A percentile compares a stretch with the other conserved stretches of the same genome.
These are phyloP conservation scores for Catocala nupta DNA, from an alignment of 2,888 invertebrate genomes.

Conservation along the genomic window DNA sequence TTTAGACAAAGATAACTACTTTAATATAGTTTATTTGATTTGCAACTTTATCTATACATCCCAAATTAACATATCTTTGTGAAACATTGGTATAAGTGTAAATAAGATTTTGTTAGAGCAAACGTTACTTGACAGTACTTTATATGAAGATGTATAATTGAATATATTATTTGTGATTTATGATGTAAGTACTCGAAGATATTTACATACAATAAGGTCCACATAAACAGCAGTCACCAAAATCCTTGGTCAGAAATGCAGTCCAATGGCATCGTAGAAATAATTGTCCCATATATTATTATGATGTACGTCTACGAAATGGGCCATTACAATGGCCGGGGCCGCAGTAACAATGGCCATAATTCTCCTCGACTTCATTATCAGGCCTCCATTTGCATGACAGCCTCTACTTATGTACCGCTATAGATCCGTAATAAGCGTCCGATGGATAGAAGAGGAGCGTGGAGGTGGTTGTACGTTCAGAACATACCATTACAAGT, in stretches of 20 bases:
- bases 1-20: too few species aligned
- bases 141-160: too few species aligned
- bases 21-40: too few species aligned
- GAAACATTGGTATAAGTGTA: too few species aligned
- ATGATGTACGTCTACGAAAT: constrained; percentile 84
- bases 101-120: too few species aligned
- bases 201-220: constrained; percentile 33
- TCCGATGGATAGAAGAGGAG: constrained; percentile 60
- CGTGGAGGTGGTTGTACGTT: constrained; percentile 66
- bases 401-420: constrained; percentile 73
- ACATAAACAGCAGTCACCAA: constrained; percentile 57
- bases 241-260: constrained; percentile 70
- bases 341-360: constrained; percentile 85
- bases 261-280: constrained; percentile 71
- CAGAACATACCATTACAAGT: constrained; percentile 55
- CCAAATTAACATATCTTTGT: too few species aligned
- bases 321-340: constrained; percentile 80
- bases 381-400: constrained; percentile 87
- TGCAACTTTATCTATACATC: too few species aligned
- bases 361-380: constrained; percentile 86
- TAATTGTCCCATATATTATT: constrained; percentile 83
- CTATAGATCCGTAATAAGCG: constrained; percentile 74
- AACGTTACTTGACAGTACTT: neutral
- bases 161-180: neutral
- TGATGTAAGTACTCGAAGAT: constrained; percentile 1